These are phyloP conservation scores for Patella depressa DNA, from an alignment of 2,888 invertebrate species.

Conservation along the genomic window DNA sequence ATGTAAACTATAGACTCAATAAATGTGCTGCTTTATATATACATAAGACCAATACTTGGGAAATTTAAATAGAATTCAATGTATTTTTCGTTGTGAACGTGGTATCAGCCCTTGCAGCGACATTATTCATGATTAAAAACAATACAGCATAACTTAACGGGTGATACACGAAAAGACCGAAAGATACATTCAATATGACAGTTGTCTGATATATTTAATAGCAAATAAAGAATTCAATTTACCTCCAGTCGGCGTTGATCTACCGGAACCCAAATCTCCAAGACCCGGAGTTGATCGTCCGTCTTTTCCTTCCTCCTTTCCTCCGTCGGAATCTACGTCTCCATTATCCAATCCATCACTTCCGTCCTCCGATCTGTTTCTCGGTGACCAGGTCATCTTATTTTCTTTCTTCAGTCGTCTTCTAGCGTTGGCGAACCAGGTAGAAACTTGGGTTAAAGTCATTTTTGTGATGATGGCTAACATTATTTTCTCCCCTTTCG, in stretches of 20 bases:
- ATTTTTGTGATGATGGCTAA: conserved; percentile 95
- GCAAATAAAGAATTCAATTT: conserved; percentile 1
- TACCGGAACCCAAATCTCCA: conserved; percentile 19
- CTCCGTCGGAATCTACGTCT: conserved; percentile 60
- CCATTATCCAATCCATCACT: conserved; percentile 55
- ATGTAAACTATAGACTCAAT: too few species aligned
- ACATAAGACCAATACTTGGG: too few species aligned
- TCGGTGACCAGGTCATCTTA: conserved; percentile 97
- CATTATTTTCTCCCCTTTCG: conserved; percentile 96
- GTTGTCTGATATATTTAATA: too few species aligned
- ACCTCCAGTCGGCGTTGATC: conserved; percentile 20
- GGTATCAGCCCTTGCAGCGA: too few species aligned
- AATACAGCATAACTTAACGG: too few species aligned
- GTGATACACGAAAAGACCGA: too few species aligned
- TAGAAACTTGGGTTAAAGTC: conserved; percentile 91
- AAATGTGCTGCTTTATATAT: too few species aligned
- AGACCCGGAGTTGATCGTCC: conserved; percentile 26
- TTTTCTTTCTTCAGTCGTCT: conserved; percentile 95
- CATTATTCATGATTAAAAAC: too few species aligned
- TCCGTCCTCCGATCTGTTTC: conserved; percentile 76
- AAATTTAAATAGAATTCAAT: too few species aligned
- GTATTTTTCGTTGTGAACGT: too few species aligned
- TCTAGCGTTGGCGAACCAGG: conserved; percentile 96
- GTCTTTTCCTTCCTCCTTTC: conserved; percentile 41
- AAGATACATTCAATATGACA: too few species aligned